Evolutionary conservation across 1,140 invertebrate species (phyloP), one percentile per base, ranked within the genome.

Genomic region (Telenomus remus): DNA sequence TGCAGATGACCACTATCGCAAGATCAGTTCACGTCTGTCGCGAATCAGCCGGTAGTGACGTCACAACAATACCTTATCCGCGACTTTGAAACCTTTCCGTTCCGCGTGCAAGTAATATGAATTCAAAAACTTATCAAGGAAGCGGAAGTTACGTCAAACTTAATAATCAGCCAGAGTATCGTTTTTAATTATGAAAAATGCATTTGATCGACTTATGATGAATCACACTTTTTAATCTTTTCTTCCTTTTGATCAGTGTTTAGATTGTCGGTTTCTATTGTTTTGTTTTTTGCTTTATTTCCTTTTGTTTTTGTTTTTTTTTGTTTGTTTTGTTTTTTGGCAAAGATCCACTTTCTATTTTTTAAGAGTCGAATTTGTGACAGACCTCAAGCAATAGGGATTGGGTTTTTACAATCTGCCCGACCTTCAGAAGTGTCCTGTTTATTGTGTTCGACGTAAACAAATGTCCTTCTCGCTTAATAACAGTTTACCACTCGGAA

Each of bases 1-100:
- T 70, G 73, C 66, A 66, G 60, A 76, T 76, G 73, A 76, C 73
- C 73, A 65, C 60, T 69, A 76, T 65, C 55, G 50, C 60, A 76
- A 76, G 73, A 66, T 76, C 73, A 76, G 46, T 61, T 49, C 66
- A 48, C 55, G 73, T 70, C 66, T 76, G 65, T 35, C 37, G 51
- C 64, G 64, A 33, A 57, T 64, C 49, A 54, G 59, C 59, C 72
- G 72, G 65, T 55, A 70, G 72, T 76, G 72, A 76, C 72, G 72
- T 69, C 72, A 70, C 0, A 0, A 13, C 35, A 39, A 54, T 66
- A 70, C 61, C 61, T 63, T 66, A 70, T 70, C 55, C 33, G 59
- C 47, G 13, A n/a, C 55, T 4, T 43, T 46, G 43, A 65, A 56
- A 39, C 9, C 64, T 76, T 76, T 60, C 65, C 73, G 73, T 59